Evolutionary conservation across 2,888 invertebrate genomes (phyloP).

Genomic region (Bursaphelenchus okinawaensis): DNA sequence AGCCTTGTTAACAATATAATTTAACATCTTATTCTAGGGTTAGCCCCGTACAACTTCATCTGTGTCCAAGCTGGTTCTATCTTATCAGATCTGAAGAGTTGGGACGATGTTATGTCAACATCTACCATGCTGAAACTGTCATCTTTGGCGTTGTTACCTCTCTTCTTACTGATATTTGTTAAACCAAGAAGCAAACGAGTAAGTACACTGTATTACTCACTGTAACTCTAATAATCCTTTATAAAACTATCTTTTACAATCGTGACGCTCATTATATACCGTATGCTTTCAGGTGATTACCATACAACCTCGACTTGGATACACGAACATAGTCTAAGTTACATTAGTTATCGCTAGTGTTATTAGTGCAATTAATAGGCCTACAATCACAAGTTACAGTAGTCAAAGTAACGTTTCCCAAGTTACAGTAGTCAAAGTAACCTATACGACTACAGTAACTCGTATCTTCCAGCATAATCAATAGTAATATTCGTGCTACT

Average conservation of each 20-base stretch:
- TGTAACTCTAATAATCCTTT: no score
- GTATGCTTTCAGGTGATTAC: neutral
- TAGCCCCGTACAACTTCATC: conserved; percentile 66
- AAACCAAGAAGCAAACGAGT: conserved; percentile 32
- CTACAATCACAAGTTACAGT: no score
- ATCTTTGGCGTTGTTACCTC: conserved; percentile 53
- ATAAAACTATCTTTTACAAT: no score
- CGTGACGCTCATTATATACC: no score
- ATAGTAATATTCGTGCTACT: no score
- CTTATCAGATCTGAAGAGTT: conserved; percentile 61
- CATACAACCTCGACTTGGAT: neutral
- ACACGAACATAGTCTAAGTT: neutral
- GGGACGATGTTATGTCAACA: conserved; percentile 54
- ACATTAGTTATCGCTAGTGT: no score
- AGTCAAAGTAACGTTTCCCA: no score
- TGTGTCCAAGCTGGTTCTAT: conserved; percentile 65
- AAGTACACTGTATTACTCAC: no score
- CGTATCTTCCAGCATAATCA: neutral
- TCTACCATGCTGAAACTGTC: conserved; percentile 54
- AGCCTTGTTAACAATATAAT: no score
- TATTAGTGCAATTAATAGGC: no score
- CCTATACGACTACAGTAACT: no score
- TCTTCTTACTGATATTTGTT: conserved; percentile 55
- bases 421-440: no score
- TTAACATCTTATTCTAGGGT: conserved; percentile 60